phyloP scores from a whole-genome alignment of 2,113 vertebrate species.

The Felis catus region DNA sequence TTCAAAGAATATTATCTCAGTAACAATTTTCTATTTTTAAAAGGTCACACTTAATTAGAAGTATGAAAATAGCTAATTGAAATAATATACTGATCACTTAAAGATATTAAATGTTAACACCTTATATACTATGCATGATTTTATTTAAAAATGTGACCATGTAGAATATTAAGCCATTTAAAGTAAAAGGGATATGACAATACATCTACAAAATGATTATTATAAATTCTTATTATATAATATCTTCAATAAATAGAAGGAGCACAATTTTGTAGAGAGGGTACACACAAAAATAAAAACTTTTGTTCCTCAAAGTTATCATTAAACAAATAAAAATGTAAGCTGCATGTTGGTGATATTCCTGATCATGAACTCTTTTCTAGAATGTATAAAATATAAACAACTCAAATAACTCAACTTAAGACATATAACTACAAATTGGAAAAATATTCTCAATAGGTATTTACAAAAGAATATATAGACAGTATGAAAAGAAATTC shows the following conservation, averaged over 20 bases:
- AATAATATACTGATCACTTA: conserved; percentile 3
- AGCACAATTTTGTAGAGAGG: not conserved
- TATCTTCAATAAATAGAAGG: not conserved
- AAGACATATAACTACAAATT: not conserved
- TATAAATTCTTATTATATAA: not conserved
- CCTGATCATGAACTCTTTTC: not conserved
- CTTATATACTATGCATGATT: not conserved
- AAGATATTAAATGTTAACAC: not conserved
- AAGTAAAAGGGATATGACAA: not conserved
- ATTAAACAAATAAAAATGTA: not conserved
- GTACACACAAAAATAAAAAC: not conserved
- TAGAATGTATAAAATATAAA: not conserved
- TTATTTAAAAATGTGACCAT: conserved; percentile 2
- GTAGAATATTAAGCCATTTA: not conserved
- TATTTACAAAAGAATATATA: not conserved
- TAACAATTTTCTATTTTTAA: conserved; percentile 45
- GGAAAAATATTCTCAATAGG: not conserved
- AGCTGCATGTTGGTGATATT: not conserved
- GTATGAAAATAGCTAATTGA: conserved; percentile 35
- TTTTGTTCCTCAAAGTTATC: not conserved
- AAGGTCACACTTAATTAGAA: conserved; percentile 58
- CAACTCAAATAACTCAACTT: not conserved
- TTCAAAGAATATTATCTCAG: not conserved
- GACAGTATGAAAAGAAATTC: not conserved
- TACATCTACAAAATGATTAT: not conserved